Conservation (phyloP, 1,140 invertebrate genomes). For the Batillaria attramentaria region DNA sequence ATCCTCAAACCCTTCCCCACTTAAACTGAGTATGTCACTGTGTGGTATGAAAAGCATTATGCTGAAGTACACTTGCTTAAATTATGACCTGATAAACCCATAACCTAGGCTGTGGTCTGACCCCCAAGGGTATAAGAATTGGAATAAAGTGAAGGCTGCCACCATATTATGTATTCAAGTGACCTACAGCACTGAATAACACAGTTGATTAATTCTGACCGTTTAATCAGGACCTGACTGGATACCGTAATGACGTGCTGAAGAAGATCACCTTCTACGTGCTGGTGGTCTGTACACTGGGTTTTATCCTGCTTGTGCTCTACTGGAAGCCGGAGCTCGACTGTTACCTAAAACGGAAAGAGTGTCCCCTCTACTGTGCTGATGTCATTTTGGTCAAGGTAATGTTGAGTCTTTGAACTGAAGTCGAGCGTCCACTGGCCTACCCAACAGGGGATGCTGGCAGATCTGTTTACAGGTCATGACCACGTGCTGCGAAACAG, state of each 20-base stretch:
- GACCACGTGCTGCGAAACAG: no score
- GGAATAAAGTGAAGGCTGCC: neutral
- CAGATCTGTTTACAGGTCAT: no score
- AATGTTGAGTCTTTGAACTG: slow-evolving; percentile 42
- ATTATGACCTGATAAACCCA: neutral
- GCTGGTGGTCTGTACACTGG: slow-evolving; percentile 79
- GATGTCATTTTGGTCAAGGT: slow-evolving; percentile 85
- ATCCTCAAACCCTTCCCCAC: no score
- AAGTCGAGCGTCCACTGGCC: no score
- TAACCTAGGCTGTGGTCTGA: neutral
- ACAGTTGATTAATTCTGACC: no score
- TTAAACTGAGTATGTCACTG: no score
- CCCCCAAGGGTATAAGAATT: neutral
- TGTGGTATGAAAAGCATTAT: no score
- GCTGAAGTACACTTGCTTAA: no score
- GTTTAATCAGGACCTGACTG: slow-evolving; percentile 53
- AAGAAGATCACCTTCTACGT: slow-evolving; percentile 62
- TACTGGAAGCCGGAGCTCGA: slow-evolving; percentile 89
- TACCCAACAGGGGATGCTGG: no score
- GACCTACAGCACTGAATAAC: no score
- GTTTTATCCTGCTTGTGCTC: slow-evolving; percentile 84
- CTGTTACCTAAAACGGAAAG: slow-evolving; percentile 81
- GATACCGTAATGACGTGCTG: slow-evolving; percentile 45
- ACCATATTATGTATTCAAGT: no score
- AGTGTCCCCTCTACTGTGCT: slow-evolving; percentile 81